These are phyloP conservation scores for Hirtodrosophila histrioides DNA, from an alignment of 2,888 invertebrate species.

Conservation along the genomic window DNA sequence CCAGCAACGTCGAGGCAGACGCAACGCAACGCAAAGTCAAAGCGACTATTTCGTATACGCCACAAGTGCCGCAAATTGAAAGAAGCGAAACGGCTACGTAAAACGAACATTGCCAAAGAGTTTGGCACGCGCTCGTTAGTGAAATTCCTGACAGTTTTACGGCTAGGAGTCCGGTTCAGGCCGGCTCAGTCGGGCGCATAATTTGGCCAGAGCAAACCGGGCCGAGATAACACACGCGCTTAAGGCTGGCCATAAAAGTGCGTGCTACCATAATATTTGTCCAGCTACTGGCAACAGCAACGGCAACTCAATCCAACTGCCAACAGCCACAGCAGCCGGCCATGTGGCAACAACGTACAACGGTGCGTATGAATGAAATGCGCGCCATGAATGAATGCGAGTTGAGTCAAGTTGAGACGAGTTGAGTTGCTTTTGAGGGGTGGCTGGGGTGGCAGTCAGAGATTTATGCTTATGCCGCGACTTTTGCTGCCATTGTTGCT, in stretches of 20 bases:
- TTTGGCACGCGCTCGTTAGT: constrained; percentile 59
- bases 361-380: constrained; percentile 72
- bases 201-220: constrained; percentile 37
- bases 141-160: constrained; percentile 45
- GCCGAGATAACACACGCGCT: constrained; percentile 20
- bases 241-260: constrained; percentile 65
- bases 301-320: constrained; percentile 7
- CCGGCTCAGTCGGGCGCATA: constrained; percentile 34
- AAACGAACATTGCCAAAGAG: constrained; percentile 26
- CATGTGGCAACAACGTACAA: constrained; percentile 64
- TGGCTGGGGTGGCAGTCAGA: constrained; percentile 38
- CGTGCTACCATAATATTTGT: constrained; percentile 59
- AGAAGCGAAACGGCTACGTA: not conserved
- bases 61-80: constrained; percentile 39
- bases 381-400: constrained; percentile 63
- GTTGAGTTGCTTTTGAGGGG: not conserved
- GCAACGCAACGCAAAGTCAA: constrained; percentile 34
- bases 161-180: constrained; percentile 9
- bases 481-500: constrained; percentile 52
- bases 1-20: constrained; percentile 60
- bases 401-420: constrained; percentile 26
- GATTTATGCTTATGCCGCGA: constrained; percentile 77
- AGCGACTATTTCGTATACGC: constrained; percentile 58
- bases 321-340: constrained; percentile 24
- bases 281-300: constrained; percentile 20